Evolutionary conservation across 2,113 vertebrate genomes (phyloP).

Genomic region (Odobenus rosmarus): DNA sequence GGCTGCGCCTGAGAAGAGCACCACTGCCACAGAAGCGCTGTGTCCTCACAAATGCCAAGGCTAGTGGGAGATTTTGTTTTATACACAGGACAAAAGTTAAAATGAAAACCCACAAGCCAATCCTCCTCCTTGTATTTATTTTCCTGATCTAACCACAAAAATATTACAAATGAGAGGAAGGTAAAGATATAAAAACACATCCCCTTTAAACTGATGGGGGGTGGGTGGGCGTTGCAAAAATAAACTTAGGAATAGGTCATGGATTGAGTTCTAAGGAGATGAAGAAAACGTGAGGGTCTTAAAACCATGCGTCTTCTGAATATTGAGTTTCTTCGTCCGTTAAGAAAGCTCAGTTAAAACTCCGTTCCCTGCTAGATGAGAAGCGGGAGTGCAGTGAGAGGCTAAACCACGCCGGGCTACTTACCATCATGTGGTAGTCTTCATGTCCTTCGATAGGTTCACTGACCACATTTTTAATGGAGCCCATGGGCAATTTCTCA

Average conservation of each 20-base stretch:
- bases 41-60: background rate
- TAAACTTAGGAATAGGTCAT: background rate
- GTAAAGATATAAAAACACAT: background rate
- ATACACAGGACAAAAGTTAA: background rate
- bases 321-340: background rate
- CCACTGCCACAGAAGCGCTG: background rate
- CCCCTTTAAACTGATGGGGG: background rate
- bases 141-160: conserved; percentile 56
- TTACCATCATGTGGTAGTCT: conserved; percentile 99
- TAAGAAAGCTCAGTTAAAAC: background rate
- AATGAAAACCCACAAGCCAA: conserved; percentile 48
- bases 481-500: conserved; percentile 99
- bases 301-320: background rate
- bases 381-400: background rate
- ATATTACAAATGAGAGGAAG: background rate
- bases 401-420: conserved; percentile 61
- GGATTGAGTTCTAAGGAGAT: background rate
- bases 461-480: conserved; percentile 99
- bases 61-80: background rate
- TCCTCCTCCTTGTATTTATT: conserved; percentile 54
- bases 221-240: background rate
- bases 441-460: conserved; percentile 99
- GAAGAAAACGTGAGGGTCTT: background rate
- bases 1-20: background rate
- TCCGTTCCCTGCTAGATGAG: background rate